Percentiles rank a stretch among this genome's conserved stretches.
phyloP scores from a whole-genome alignment of 2,797 vertebrate genomes.

The Thunnus albacares region DNA sequence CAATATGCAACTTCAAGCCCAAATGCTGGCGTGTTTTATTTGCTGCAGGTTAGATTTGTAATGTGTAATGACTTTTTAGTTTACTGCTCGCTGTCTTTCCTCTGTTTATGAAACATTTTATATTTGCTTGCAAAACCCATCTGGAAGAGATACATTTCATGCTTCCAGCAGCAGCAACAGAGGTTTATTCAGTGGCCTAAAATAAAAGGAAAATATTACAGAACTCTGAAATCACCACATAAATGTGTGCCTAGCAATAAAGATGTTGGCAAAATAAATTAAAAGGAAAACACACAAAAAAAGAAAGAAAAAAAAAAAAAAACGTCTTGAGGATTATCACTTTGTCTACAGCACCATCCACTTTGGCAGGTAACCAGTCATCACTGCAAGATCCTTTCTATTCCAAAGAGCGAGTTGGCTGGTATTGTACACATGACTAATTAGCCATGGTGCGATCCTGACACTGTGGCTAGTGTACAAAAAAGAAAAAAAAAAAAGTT shows the following conservation, averaged over 20 bases:
- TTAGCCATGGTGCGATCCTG: conserved; percentile 66
- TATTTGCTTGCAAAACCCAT: conserved; percentile 29
- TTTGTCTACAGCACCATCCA: conserved; percentile 68
- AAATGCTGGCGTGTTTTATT: conserved; percentile 7
- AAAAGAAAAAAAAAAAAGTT: conserved; percentile 49
- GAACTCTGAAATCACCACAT: conserved; percentile 58
- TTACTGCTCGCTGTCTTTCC: conserved; percentile 1
- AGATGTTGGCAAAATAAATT: conserved; percentile 75
- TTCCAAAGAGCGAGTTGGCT: conserved; percentile 63
- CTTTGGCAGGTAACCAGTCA: conserved; percentile 74
- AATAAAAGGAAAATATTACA: conserved; percentile 58
- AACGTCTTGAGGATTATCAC: conserved; percentile 76
- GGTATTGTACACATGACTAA: conserved; percentile 73
- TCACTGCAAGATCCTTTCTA: conserved; percentile 48
- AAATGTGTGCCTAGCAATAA: conserved; percentile 67
- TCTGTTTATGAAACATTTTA: conserved; percentile 33
- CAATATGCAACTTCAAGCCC: background rate
- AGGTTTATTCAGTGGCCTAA: conserved; percentile 52
- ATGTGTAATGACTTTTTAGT: conserved; percentile 13
- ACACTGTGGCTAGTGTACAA: conserved; percentile 53
- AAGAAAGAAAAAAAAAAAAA: conserved; percentile 47
- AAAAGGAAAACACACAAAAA: conserved; percentile 60
- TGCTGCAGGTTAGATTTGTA: conserved; percentile 18
- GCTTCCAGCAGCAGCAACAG: conserved; percentile 44
- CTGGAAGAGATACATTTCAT: conserved; percentile 38